Evolutionary conservation across 2,888 invertebrate genomes (phyloP).

Genomic region (Drosophila borborema): DNA sequence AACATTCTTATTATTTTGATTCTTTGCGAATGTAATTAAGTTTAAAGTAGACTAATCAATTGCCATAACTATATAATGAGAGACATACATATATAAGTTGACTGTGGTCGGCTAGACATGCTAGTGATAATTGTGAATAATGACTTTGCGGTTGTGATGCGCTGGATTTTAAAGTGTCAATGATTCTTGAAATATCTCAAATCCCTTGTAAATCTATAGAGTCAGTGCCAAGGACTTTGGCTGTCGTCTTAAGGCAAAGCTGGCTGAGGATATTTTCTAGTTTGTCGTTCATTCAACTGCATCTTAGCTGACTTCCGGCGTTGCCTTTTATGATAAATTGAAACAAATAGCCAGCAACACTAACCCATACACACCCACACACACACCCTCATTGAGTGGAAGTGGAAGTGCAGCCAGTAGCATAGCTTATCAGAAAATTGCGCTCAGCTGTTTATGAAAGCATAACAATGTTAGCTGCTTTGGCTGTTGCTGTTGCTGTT

Average conservation of each 20-base stretch:
- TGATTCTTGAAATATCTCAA: slow-evolving; percentile 42
- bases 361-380: slow-evolving; percentile 22
- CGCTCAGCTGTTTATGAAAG: slow-evolving; percentile 80
- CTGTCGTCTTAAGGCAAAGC: slow-evolving; percentile 62
- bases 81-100: background rate
- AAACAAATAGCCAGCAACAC: slow-evolving; percentile 76
- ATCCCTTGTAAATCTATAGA: slow-evolving; percentile 62
- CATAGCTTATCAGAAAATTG: slow-evolving; percentile 77
- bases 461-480: slow-evolving; percentile 78
- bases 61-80: background rate
- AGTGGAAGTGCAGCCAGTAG: slow-evolving; percentile 51
- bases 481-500: slow-evolving; percentile 19
- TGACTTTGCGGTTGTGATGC: slow-evolving; percentile 51
- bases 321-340: slow-evolving; percentile 79
- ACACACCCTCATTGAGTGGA: background rate
- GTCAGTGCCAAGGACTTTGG: slow-evolving; percentile 55
- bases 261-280: slow-evolving; percentile 54
- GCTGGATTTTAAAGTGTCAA: slow-evolving; percentile 34
- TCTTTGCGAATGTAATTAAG: background rate
- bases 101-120: slow-evolving; percentile 28
- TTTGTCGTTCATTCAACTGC: slow-evolving; percentile 76
- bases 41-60: background rate
- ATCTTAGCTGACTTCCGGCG: slow-evolving; percentile 78
- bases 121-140: slow-evolving; percentile 65
- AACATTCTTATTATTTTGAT: background rate